phyloP scores from a whole-genome alignment of 2,888 invertebrate species.

The Toxonevra muliebris region DNA sequence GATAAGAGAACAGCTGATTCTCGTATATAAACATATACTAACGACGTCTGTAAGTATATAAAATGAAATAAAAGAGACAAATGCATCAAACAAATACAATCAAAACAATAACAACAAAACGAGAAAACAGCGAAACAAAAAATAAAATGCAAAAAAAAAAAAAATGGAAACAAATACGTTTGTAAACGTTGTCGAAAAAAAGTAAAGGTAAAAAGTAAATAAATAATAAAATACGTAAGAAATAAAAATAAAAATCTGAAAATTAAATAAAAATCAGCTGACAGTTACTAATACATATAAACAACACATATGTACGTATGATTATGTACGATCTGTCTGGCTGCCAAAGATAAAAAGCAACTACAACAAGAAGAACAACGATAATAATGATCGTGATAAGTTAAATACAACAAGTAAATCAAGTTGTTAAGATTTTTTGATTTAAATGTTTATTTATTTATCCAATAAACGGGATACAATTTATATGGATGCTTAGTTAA shows the following conservation, averaged over 20 bases:
- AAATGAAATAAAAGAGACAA: no score
- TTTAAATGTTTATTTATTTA: no score
- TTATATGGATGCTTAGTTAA: no score
- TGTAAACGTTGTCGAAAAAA: constrained; percentile 6
- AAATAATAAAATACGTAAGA: not conserved
- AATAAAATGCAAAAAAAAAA: no score
- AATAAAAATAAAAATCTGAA: not conserved
- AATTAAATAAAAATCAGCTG: not conserved
- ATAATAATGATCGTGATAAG: not conserved
- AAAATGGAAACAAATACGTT: not conserved
- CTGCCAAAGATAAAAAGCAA: no score
- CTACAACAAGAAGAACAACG: not conserved
- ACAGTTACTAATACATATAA: not conserved
- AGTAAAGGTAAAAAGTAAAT: not conserved
- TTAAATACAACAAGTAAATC: not conserved
- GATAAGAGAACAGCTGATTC: constrained; percentile 7
- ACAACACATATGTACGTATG: no score
- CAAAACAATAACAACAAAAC: no score
- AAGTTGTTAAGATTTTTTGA: not conserved
- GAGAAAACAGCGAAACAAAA: no score
- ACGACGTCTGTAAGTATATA: not conserved
- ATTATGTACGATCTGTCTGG: no score
- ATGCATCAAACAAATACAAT: no score
- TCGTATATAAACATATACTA: not conserved
- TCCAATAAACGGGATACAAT: no score